Conservation (phyloP, 1,140 invertebrate species). For the Tetramorium simillimum region DNA sequence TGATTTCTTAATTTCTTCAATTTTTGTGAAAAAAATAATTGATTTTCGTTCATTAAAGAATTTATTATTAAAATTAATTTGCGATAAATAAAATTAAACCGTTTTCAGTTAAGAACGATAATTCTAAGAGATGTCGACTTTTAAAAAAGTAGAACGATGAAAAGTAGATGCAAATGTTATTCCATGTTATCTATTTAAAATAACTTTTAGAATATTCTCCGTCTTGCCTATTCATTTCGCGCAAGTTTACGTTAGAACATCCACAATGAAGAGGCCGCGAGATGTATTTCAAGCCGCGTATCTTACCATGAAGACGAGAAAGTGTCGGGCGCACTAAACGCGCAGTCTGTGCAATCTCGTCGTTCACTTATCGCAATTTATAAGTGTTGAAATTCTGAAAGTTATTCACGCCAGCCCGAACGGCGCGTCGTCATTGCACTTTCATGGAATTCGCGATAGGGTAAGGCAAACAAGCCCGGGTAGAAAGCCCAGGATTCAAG, state of each 20-base stretch:
- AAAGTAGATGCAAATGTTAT: background rate
- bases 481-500: background rate
- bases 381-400: slow-evolving; percentile 8
- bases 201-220: background rate
- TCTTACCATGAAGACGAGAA: background rate
- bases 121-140: background rate
- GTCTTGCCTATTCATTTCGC: background rate
- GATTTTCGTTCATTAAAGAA: background rate
- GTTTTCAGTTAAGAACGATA: background rate
- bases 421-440: background rate
- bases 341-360: background rate
- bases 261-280: background rate
- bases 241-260: background rate
- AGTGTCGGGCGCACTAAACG: background rate
- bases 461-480: background rate
- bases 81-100: background rate
- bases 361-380: slow-evolving; percentile 17
- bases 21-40: background rate
- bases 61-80: background rate
- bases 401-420: background rate
- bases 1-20: background rate
- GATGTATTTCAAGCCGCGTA: background rate
- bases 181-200: background rate
- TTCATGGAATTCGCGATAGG: background rate
- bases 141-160: background rate